A percentile compares a stretch with the other conserved stretches of the same genome.
phyloP scores from a whole-genome alignment of 2,797 vertebrate genomes.

The Okamejei kenojei region DNA sequence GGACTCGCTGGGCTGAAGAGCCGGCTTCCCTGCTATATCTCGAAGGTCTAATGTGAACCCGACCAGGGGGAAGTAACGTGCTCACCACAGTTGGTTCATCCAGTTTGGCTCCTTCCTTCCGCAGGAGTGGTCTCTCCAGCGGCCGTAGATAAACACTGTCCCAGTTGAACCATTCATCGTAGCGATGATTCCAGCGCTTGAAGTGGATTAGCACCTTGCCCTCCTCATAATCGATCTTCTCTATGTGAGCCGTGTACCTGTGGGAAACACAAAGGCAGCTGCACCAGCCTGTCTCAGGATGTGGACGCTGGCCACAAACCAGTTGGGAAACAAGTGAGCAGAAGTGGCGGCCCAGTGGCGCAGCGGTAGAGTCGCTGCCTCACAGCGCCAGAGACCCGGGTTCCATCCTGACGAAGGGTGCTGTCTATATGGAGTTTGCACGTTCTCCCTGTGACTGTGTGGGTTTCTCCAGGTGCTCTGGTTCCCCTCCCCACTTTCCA shows the following conservation, averaged over 20 bases:
- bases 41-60: too few species aligned
- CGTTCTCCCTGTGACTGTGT: too few species aligned
- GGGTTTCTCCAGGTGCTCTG: too few species aligned
- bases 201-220: slow-evolving; percentile 96
- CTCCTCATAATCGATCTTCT: slow-evolving; percentile 93
- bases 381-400: too few species aligned
- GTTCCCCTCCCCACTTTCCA: too few species aligned
- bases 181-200: slow-evolving; percentile 96
- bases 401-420: too few species aligned
- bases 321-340: neutral
- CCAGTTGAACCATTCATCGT: slow-evolving; percentile 99
- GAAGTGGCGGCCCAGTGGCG: too few species aligned
- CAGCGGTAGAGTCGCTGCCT: too few species aligned
- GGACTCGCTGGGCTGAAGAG: too few species aligned
- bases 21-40: too few species aligned
- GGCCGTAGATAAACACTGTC: slow-evolving; percentile 90
- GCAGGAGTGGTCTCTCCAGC: slow-evolving; percentile 85
- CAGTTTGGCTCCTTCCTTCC: slow-evolving; percentile 69
- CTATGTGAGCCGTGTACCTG: slow-evolving; percentile 94
- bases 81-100: slow-evolving; percentile 50
- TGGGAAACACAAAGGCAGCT: neutral
- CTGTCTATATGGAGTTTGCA: too few species aligned
- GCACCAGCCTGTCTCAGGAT: neutral
- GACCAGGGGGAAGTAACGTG: too few species aligned
- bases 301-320: neutral